phyloP scores from a whole-genome alignment of 1,140 invertebrate species.

The Megalonaias nervosa region DNA sequence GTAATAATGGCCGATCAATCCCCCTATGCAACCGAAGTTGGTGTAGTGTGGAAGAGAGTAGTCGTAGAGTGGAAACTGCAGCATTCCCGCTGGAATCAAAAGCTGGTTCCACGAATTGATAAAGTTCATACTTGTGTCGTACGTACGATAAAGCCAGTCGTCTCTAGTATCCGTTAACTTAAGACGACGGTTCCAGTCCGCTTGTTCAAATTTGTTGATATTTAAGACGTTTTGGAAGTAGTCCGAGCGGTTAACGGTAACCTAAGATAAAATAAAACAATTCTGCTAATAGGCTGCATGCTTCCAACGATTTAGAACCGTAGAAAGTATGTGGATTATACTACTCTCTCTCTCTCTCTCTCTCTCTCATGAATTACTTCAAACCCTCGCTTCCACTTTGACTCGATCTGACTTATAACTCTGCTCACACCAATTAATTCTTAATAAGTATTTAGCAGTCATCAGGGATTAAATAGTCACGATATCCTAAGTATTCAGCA shows the following conservation, averaged over 20 bases:
- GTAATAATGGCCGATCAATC: constrained; percentile 43
- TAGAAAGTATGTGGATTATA: no score
- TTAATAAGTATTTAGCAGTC: no score
- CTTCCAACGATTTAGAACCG: no score
- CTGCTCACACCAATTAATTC: no score
- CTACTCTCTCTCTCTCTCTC: no score
- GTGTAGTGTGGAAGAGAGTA: constrained; percentile 45
- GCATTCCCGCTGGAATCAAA: constrained; percentile 54
- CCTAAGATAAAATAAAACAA: constrained; percentile 29
- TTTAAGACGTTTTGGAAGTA: constrained; percentile 57
- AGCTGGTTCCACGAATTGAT: constrained; percentile 60
- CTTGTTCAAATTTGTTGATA: constrained; percentile 39
- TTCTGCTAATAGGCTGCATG: background rate
- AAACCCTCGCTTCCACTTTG: no score
- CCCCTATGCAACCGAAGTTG: constrained; percentile 56
- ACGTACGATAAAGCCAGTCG: constrained; percentile 46
- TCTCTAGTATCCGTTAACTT: constrained; percentile 39
- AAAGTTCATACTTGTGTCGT: constrained; percentile 41
- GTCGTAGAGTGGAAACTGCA: constrained; percentile 59
- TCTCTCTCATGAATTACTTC: no score
- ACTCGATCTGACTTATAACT: no score
- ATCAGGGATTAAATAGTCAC: no score
- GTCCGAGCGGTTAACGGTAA: constrained; percentile 50
- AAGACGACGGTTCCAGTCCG: constrained; percentile 46
- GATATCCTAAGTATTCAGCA: no score